Evolutionary conservation across 2,113 vertebrate genomes (phyloP).

Genomic region (Psittacara wagleri): DNA sequence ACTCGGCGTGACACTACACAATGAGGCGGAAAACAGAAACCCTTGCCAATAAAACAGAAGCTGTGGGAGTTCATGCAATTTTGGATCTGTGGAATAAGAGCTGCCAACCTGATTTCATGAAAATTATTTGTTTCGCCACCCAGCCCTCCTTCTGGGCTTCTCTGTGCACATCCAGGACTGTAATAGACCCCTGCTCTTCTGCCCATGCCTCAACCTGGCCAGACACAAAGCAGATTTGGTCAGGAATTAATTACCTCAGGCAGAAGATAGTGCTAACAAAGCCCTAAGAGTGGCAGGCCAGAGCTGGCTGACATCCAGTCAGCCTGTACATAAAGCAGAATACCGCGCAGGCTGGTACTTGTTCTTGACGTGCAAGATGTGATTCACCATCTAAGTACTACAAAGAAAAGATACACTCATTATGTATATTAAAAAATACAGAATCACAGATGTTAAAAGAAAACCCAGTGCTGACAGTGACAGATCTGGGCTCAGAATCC

Average conservation of each 20-base stretch:
- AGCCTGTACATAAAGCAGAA: background rate
- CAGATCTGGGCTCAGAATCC: background rate
- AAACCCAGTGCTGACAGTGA: background rate
- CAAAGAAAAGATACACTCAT: rapidly evolving
- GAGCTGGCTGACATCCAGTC: background rate
- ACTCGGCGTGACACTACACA: background rate
- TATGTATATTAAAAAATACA: background rate
- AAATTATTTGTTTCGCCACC: background rate
- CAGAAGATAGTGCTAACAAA: background rate
- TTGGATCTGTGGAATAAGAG: background rate
- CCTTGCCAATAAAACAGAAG: slow-evolving; percentile 18
- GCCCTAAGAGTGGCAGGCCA: background rate
- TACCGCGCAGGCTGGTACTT: background rate
- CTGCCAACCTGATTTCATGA: background rate
- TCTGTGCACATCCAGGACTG: background rate
- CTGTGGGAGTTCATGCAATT: slow-evolving; percentile 27
- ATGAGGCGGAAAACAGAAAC: slow-evolving; percentile 33
- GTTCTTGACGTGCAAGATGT: rapidly evolving
- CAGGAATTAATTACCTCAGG: slow-evolving; percentile 10
- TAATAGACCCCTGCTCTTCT: background rate
- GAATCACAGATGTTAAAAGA: background rate
- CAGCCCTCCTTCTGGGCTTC: background rate
- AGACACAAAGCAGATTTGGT: background rate
- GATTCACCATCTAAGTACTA: background rate
- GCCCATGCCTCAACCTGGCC: background rate